Base-by-base conservation (phyloP, 2,888 invertebrate genomes). In the Eupithecia exiguata region DNA sequence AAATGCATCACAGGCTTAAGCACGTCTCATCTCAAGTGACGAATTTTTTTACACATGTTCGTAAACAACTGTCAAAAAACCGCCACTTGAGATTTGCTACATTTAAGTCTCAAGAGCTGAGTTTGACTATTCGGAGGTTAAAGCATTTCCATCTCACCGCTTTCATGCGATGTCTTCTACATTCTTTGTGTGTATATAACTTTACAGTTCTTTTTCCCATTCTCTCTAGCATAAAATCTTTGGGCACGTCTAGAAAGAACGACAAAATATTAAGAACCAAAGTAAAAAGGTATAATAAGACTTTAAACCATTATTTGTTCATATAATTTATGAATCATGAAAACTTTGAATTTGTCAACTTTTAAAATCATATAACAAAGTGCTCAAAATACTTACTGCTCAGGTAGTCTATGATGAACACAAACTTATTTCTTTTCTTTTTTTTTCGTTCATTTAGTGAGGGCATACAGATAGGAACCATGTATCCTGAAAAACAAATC, bases 381-480 rank as follows among this genome's bases (percentile, higher is more conserved):
- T 12, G n/a, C n/a, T n/a, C n/a, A n/a, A n/a, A 53, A 66, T 43
- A 70, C 91, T 85, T 83, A 93, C 93, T 84, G 75, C 89, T 93
- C 40, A 92, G 85, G 61, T 93, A 93, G 78, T 93, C 93, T 9
- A 93, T 82, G 87, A 93, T 84, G 70, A 86, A 90, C 0, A 92
- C 91, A 3, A 76, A 77, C 82, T 83, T 89, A 30, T 84, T 80
- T 76, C 81, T 88, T 74, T 83, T 84, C 79, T 87, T 90, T 68
- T 82, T 87, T 61, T 81, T 80, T 4, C 92, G 87, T 83, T 92
- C 92, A 1, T n/a, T 53, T 46, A 88, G 21, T 0, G 89, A 81
- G 5, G 93, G 93, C 69, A 93, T 81, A 76, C 93, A 93, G 71
- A 91, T 79, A n/a, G 93, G 93, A 30, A 91, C 61, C 88, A 90